Conservation (phyloP, 2,888 invertebrate species). For the Flabesymbios commensalis region DNA sequence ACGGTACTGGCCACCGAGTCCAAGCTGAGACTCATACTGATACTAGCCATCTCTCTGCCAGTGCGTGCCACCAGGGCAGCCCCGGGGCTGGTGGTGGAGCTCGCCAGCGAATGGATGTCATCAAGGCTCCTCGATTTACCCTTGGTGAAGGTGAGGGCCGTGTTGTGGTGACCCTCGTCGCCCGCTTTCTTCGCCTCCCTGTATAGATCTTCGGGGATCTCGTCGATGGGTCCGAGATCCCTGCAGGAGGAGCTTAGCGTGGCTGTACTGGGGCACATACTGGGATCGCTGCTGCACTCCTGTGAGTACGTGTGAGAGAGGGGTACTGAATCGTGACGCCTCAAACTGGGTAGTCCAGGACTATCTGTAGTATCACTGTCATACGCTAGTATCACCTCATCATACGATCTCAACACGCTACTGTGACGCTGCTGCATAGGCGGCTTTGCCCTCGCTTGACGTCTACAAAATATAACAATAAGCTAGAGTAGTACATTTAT, state of each 20-base stretch:
- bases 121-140: slow-evolving; percentile 2
- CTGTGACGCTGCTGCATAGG: no score
- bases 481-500: no score
- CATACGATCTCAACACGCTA: no score
- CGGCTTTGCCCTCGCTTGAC: no score
- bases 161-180: background rate
- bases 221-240: slow-evolving; percentile 16
- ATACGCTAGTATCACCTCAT: slow-evolving; percentile 17
- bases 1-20: background rate
- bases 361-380: background rate
- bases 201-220: slow-evolving; percentile 15
- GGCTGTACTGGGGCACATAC: background rate
- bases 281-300: background rate
- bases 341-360: slow-evolving; percentile 3
- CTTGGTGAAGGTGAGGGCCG: background rate
- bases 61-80: background rate
- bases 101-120: background rate
- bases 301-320: background rate
- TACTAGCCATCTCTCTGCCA: background rate
- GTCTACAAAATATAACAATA: no score
- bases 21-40: slow-evolving; percentile 1
- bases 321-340: background rate
- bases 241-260: background rate
- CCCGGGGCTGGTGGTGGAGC: background rate
- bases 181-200: slow-evolving; percentile 12